Evolutionary conservation across 2,797 vertebrate genomes (phyloP).

Genomic region (Triplophysa yarkandensis): DNA sequence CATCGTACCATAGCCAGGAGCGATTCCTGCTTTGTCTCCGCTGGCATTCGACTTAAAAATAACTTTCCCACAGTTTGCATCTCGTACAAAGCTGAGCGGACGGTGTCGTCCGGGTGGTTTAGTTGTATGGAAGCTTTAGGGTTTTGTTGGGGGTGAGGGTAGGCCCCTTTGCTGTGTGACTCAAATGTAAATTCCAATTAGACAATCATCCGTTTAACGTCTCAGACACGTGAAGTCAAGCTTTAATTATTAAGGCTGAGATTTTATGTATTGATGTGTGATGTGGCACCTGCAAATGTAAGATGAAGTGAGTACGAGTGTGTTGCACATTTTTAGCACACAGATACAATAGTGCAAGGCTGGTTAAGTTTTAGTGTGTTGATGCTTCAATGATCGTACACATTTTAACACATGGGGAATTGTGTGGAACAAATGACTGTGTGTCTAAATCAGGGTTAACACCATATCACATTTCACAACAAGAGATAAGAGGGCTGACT

Average conservation of each 20-base stretch:
- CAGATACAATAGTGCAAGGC: not conserved
- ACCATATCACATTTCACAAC: constrained; percentile 9
- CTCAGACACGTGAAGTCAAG: not conserved
- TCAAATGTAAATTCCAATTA: constrained; percentile 22
- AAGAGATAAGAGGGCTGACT: not conserved
- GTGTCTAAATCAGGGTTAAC: constrained; percentile 16
- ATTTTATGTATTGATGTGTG: constrained; percentile 6
- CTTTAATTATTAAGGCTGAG: not conserved
- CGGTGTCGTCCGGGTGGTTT: constrained; percentile 31
- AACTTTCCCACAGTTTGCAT: constrained; percentile 65
- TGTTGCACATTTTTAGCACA: not conserved
- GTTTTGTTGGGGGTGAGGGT: constrained; percentile 16
- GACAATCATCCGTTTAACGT: constrained; percentile 3
- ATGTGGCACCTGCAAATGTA: not conserved
- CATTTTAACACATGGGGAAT: constrained; percentile 24
- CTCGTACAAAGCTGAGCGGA: constrained; percentile 32
- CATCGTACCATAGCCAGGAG: constrained; percentile 65
- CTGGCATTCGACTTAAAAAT: constrained; percentile 74
- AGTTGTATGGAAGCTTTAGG: constrained; percentile 44
- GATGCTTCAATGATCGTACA: not conserved
- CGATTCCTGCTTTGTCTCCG: constrained; percentile 74
- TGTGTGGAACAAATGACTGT: constrained; percentile 27
- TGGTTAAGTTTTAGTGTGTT: not conserved
- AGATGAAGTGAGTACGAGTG: not conserved
- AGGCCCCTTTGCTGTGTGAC: constrained; percentile 18